Evolutionary conservation across 92 coral and sea anemone genomes (phyloP).

Genomic region (Epizoanthus illoricatus): DNA sequence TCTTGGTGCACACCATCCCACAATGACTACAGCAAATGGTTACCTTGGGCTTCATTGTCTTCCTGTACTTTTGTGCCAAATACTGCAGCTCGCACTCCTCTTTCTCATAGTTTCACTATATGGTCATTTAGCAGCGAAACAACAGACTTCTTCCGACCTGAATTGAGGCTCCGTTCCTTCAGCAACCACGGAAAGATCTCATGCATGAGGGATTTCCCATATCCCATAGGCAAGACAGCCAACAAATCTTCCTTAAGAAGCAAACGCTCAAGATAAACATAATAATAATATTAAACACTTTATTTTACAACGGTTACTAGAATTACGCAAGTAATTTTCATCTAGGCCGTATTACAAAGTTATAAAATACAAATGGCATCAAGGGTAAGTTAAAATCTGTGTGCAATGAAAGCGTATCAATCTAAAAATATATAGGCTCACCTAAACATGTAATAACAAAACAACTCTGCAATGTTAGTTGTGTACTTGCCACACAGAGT

Average conservation of each 20-base stretch:
- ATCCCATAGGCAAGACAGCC: conserved; percentile 52
- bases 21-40: not conserved
- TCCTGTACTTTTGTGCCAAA: conserved; percentile 3
- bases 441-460: no score
- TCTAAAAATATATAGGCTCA: no score
- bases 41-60: conserved; percentile 1
- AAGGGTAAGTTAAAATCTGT: no score
- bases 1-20: conserved; percentile 13
- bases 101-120: conserved; percentile 9
- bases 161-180: conserved; percentile 32
- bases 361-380: no score
- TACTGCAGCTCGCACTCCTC: conserved; percentile 35
- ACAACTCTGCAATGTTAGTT: no score
- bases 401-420: no score
- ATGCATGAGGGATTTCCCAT: conserved; percentile 43
- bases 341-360: no score
- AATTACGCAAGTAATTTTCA: no score
- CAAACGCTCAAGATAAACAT: no score
- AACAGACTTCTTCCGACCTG: not conserved
- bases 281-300: no score
- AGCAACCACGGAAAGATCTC: conserved; percentile 46
- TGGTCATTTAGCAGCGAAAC: conserved; percentile 53
- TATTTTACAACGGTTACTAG: no score
- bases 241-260: conserved; percentile 32
- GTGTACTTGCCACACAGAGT: no score